A percentile compares a stretch with the other conserved stretches of the same genome.
Evolutionary conservation across 1,140 invertebrate species (phyloP).

Genomic region (Bombyx mandarina): DNA sequence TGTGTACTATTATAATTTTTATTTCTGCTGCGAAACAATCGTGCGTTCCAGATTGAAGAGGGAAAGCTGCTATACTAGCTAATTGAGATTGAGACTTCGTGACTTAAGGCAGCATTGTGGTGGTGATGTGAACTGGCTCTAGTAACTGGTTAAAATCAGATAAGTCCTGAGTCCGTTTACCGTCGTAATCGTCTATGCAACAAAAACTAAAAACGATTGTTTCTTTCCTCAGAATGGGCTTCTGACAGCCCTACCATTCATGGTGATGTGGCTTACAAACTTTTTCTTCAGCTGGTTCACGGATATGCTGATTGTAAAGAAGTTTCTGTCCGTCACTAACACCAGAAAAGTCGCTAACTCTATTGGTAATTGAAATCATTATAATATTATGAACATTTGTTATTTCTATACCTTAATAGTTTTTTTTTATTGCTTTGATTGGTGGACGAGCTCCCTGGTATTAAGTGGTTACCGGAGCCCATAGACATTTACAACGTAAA

Average conservation of each 20-base stretch:
- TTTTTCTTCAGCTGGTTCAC: conserved; percentile 65
- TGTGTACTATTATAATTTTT: background rate
- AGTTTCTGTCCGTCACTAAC: conserved; percentile 45
- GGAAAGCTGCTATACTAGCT: no score
- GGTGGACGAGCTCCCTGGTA: background rate
- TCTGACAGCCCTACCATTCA: conserved; percentile 76
- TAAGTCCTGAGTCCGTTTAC: background rate
- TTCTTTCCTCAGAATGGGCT: conserved; percentile 72
- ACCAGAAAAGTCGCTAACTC: conserved; percentile 68
- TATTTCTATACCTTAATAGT: background rate
- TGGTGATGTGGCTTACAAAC: conserved; percentile 68
- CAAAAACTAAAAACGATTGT: background rate
- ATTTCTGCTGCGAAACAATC: background rate
- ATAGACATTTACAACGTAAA: no score
- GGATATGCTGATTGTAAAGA: conserved; percentile 59
- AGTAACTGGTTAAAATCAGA: background rate
- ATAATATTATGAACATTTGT: background rate
- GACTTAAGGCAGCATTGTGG: background rate
- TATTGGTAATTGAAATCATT: conserved; percentile 40
- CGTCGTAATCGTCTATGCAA: background rate
- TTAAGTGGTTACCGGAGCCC: no score
- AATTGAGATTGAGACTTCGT: background rate
- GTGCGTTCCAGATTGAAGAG: no score
- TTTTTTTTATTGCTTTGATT: background rate
- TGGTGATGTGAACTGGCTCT: background rate